Conservation (phyloP, 2,888 invertebrate genomes). For the Auanema sp. region DNA sequence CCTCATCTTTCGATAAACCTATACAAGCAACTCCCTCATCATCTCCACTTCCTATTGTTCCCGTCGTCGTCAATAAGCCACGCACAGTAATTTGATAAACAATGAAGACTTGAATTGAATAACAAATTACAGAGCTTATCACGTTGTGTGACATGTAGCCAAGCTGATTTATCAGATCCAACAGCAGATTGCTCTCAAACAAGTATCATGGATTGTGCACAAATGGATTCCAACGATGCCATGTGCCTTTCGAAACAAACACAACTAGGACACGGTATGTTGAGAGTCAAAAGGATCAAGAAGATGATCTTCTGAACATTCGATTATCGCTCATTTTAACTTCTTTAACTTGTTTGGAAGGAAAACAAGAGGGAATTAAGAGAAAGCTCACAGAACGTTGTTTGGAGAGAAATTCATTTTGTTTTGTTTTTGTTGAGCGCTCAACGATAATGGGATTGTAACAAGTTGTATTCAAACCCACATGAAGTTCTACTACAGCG, state of each 20-base stretch:
- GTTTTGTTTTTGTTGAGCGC: background rate
- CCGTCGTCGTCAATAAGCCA: conserved; percentile 4
- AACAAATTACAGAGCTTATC: conserved; percentile 14
- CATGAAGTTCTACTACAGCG: too few relatives aligned
- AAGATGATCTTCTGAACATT: background rate
- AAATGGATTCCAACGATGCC: conserved; percentile 18
- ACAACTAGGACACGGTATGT: conserved; percentile 30
- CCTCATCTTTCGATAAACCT: conserved; percentile 17
- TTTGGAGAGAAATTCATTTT: background rate
- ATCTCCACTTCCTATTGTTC: conserved; percentile 12
- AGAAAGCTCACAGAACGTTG: background rate
- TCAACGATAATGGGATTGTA: too few relatives aligned
- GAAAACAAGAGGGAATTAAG: background rate
- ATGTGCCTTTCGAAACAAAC: conserved; percentile 56
- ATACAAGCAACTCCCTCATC: background rate
- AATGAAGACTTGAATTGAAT: background rate
- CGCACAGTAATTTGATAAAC: background rate
- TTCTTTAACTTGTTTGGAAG: background rate
- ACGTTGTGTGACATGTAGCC: conserved; percentile 30
- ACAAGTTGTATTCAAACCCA: too few relatives aligned
- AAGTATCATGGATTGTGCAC: conserved; percentile 26
- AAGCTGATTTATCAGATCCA: conserved; percentile 40
- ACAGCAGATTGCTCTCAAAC: conserved; percentile 43
- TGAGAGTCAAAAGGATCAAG: background rate
- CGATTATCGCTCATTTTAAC: background rate